A percentile compares a stretch with the other conserved stretches of the same genome.
These are phyloP conservation scores for Lagria hirta DNA, from an alignment of 2,888 invertebrate species.

Conservation along the genomic window DNA sequence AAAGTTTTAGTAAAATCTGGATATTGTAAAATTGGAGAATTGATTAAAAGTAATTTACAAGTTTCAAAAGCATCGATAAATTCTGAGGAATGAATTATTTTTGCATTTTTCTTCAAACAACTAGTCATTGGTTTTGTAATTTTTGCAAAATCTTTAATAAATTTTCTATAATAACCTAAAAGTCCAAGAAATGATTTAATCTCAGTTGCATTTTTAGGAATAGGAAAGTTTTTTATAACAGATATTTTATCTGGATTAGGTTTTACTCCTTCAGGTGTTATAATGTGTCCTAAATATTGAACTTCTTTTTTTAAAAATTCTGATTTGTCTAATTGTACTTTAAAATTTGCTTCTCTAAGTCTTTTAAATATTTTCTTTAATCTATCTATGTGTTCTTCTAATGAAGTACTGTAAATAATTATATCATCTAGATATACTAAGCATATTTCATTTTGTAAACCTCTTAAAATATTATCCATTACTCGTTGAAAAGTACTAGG, in stretches of 20 bases:
- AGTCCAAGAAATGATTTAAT: slow-evolving; percentile 27
- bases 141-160: slow-evolving; percentile 28
- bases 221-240: slow-evolving; percentile 25
- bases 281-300: slow-evolving; percentile 25
- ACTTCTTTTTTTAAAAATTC: slow-evolving; percentile 29
- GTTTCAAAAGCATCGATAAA: slow-evolving; percentile 30
- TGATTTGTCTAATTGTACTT: slow-evolving; percentile 30
- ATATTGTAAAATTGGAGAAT: slow-evolving; percentile 31
- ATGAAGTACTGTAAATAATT: slow-evolving; percentile 21
- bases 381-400: slow-evolving; percentile 27
- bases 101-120: neutral
- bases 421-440: slow-evolving; percentile 37
- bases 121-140: slow-evolving; percentile 1
- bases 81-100: slow-evolving; percentile 12
- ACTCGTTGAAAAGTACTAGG: slow-evolving; percentile 35
- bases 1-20: slow-evolving; percentile 35
- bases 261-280: slow-evolving; percentile 28
- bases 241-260: slow-evolving; percentile 30
- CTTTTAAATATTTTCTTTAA: slow-evolving; percentile 28
- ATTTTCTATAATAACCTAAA: slow-evolving; percentile 30
- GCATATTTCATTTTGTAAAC: slow-evolving; percentile 28
- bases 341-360: slow-evolving; percentile 27
- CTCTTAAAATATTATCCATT: slow-evolving; percentile 33
- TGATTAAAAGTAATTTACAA: slow-evolving; percentile 29
- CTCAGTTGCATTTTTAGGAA: slow-evolving; percentile 27